These are phyloP conservation scores for Pyxicephalus adspersus DNA, from an alignment of 2,113 vertebrate species.

Conservation along the genomic window DNA sequence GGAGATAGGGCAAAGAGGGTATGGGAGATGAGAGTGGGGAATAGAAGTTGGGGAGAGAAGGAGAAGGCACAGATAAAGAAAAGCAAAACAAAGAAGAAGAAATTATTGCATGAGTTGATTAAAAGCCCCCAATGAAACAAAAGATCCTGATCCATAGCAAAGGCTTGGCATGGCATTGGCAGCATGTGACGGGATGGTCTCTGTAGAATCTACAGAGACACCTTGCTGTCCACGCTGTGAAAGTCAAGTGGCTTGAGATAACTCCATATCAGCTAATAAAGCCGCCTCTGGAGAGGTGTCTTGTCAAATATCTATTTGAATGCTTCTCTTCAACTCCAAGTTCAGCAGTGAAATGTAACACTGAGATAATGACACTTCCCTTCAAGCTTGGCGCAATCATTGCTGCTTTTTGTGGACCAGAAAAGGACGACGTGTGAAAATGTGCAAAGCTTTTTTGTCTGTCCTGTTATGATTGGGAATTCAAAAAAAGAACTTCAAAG, in stretches of 20 bases:
- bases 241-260: conserved; percentile 50
- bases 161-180: too few species aligned
- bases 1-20: not conserved
- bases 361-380: not conserved
- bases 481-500: too few species aligned
- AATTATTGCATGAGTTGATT: too few species aligned
- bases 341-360: conserved; percentile 29
- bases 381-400: not conserved
- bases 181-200: conserved; percentile 16
- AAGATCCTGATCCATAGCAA: too few species aligned
- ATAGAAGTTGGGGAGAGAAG: not conserved
- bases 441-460: not conserved
- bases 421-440: not conserved
- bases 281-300: conserved; percentile 43
- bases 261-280: conserved; percentile 45
- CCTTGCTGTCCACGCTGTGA: conserved; percentile 35
- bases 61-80: not conserved
- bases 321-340: conserved; percentile 28
- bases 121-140: too few species aligned
- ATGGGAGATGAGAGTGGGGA: not conserved
- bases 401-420: not conserved
- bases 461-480: too few species aligned
- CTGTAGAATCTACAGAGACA: conserved; percentile 52
- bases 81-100: not conserved
- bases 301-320: conserved; percentile 43